A percentile compares a stretch with the other conserved stretches of the same genome.
Conservation (phyloP, 2,888 invertebrate species). For the Tridacna crocea region DNA sequence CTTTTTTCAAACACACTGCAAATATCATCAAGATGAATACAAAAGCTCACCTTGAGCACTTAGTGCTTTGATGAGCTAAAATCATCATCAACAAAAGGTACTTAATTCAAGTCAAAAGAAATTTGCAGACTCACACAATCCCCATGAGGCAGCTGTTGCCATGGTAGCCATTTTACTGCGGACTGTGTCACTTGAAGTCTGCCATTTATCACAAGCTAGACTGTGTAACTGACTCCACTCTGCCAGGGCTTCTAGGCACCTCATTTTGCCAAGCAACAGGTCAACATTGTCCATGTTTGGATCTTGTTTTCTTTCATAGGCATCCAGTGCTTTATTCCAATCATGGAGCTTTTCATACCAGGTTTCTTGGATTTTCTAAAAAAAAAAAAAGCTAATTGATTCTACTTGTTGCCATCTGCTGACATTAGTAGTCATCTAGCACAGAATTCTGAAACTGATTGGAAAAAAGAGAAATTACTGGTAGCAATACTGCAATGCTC, state of each 20-base stretch:
- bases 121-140: slow-evolving; percentile 86
- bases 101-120: too few species aligned
- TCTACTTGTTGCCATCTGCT: neutral
- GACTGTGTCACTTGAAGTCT: slow-evolving; percentile 85
- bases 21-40: too few species aligned
- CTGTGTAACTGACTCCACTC: slow-evolving; percentile 95
- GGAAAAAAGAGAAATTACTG: neutral
- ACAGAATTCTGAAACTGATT: neutral
- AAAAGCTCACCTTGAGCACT: too few species aligned
- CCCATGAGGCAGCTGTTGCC: slow-evolving; percentile 97
- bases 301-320: slow-evolving; percentile 91
- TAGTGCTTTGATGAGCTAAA: too few species aligned
- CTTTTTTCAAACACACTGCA: too few species aligned
- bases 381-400: neutral
- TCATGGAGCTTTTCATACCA: slow-evolving; percentile 99
- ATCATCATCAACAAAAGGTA: too few species aligned
- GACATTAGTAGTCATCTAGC: neutral
- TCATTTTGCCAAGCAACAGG: slow-evolving; percentile 92
- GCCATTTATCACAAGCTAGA: slow-evolving; percentile 92
- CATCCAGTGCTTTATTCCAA: slow-evolving; percentile 97
- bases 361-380: slow-evolving; percentile 88
- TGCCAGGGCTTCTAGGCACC: slow-evolving; percentile 97
- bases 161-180: slow-evolving; percentile 91
- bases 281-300: slow-evolving; percentile 75
- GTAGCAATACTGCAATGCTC: neutral